phyloP scores from a whole-genome alignment of 2,113 vertebrate species.

The Mobula birostris region DNA sequence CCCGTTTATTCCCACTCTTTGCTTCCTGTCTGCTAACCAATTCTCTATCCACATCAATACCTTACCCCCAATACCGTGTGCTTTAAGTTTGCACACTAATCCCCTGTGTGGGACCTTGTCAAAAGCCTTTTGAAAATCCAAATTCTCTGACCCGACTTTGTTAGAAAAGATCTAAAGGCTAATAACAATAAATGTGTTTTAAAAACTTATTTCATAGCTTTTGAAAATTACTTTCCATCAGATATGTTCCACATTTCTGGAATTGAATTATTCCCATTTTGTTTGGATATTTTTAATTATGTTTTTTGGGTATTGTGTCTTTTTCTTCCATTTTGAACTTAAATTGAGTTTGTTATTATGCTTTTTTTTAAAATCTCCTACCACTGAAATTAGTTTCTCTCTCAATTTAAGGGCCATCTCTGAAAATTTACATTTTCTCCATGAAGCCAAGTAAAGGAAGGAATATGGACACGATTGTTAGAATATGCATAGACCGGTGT shows the following conservation, averaged over 20 bases:
- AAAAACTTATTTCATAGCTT: neutral
- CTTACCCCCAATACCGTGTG: too few species aligned
- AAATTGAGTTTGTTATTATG: neutral
- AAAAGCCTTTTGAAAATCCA: neutral
- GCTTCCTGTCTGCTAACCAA: too few species aligned
- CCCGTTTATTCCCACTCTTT: too few species aligned
- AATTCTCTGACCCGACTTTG: neutral
- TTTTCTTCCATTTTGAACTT: neutral
- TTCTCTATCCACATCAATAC: too few species aligned
- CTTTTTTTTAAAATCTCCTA: neutral
- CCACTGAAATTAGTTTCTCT: neutral
- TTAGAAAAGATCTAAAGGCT: neutral
- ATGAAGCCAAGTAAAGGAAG: neutral
- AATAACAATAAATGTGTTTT: neutral
- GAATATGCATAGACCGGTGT: neutral
- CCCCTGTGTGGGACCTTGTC: too few species aligned
- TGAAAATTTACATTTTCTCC: neutral
- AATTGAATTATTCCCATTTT: neutral
- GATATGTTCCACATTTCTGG: neutral
- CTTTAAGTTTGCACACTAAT: too few species aligned
- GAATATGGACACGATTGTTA: too few species aligned
- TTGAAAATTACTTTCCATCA: neutral
- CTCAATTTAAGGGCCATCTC: neutral
- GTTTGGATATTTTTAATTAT: neutral
- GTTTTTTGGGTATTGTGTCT: neutral